Conservation (phyloP, 1,140 invertebrate genomes). For the Patella vulgata region DNA sequence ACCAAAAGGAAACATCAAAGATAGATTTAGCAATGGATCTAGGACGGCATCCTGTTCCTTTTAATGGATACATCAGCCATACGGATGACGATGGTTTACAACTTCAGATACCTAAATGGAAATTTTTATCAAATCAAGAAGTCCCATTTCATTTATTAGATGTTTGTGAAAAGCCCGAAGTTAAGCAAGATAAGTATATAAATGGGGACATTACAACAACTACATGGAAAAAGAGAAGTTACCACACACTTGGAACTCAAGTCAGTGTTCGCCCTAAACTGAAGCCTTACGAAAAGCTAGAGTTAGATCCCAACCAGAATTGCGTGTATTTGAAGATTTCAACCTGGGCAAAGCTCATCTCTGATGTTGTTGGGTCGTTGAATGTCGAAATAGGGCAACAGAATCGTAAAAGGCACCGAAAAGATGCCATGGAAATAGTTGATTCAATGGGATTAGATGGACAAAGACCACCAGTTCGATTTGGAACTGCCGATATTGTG, state of each 20-base stretch:
- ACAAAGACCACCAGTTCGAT: too few relatives aligned
- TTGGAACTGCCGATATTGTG: neutral
- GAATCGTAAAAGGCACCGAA: too few relatives aligned
- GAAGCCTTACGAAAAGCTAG: neutral
- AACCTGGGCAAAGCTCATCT: too few relatives aligned
- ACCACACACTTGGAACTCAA: neutral
- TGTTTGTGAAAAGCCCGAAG: conserved; percentile 23
- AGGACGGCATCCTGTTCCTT: conserved; percentile 17
- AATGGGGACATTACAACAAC: neutral
- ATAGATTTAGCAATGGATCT: conserved; percentile 21
- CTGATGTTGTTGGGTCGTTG: too few relatives aligned
- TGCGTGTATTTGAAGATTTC: too few relatives aligned
- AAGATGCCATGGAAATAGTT: too few relatives aligned
- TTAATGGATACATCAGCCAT: conserved; percentile 27
- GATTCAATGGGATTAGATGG: too few relatives aligned
- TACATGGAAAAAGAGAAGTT: neutral
- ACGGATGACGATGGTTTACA: conserved; percentile 23
- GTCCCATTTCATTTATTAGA: conserved; percentile 34
- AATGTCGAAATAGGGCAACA: too few relatives aligned
- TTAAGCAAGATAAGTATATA: conserved; percentile 8
- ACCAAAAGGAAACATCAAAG: conserved; percentile 26
- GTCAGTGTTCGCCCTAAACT: neutral
- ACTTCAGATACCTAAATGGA: conserved; percentile 29
- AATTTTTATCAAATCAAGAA: conserved; percentile 23
- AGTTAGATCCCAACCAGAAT: too few relatives aligned